Conservation (phyloP, 2,888 invertebrate genomes). For the Gonocerus acuteangulatus region DNA sequence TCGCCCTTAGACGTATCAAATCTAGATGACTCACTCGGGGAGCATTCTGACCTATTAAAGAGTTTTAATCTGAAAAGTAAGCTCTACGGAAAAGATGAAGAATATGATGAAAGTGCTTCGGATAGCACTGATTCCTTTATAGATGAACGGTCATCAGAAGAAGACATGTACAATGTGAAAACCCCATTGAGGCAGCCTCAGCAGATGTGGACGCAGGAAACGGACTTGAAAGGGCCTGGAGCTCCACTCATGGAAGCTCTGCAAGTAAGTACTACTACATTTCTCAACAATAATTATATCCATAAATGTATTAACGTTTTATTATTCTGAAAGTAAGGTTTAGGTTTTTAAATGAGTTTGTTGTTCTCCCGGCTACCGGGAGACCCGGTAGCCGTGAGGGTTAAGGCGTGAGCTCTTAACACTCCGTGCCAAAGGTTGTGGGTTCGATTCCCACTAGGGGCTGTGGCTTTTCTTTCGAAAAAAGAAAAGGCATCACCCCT, state of each 20-base stretch:
- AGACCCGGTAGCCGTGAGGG: too few species aligned
- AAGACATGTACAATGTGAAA: constrained; percentile 9
- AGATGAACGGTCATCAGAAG: not conserved
- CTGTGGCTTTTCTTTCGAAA: too few species aligned
- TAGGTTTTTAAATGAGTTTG: too few species aligned
- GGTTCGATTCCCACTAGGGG: too few species aligned
- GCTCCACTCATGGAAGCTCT: constrained; percentile 13
- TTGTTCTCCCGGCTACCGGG: too few species aligned
- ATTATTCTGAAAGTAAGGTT: too few species aligned
- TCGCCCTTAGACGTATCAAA: not conserved
- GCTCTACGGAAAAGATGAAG: not conserved
- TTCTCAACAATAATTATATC: too few species aligned
- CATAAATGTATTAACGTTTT: too few species aligned
- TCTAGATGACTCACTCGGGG: constrained; percentile 12
- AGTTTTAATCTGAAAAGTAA: not conserved
- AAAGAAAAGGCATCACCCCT: too few species aligned
- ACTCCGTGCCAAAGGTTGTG: too few species aligned
- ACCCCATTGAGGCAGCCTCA: not conserved
- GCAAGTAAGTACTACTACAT: constrained; percentile 9
- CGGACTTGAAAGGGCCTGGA: not conserved
- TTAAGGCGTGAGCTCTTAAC: too few species aligned
- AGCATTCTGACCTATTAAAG: not conserved
- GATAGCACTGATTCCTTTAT: constrained; percentile 1
- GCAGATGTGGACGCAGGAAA: not conserved
- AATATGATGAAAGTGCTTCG: constrained; percentile 1